Evolutionary conservation across 1,140 invertebrate species (phyloP).

Genomic region (Diachasmimorpha longicaudata): DNA sequence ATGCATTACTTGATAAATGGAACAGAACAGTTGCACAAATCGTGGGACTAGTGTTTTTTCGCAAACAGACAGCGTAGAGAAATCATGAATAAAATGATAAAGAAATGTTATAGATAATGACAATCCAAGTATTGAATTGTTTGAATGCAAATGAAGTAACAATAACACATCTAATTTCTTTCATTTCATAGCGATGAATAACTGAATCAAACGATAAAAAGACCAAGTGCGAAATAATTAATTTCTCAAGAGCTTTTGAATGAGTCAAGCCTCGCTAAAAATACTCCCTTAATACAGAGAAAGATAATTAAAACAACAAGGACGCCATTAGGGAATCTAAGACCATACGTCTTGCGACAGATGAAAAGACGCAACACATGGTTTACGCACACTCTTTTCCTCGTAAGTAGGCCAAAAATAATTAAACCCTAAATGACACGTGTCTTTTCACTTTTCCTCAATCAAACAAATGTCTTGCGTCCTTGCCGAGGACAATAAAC

Average conservation of each 20-base stretch:
- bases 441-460: background rate
- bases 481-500: constrained; percentile 2
- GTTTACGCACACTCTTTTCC: background rate
- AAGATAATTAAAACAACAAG: background rate
- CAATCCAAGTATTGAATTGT: too few relatives aligned
- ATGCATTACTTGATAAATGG: too few relatives aligned
- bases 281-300: background rate
- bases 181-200: background rate
- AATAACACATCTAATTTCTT: background rate
- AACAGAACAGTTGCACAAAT: too few relatives aligned
- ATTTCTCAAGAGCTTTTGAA: background rate
- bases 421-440: too few relatives aligned
- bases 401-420: too few relatives aligned
- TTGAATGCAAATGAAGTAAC: too few relatives aligned
- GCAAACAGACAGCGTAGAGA: too few relatives aligned
- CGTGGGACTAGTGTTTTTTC: too few relatives aligned
- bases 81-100: too few relatives aligned
- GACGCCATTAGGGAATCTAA: background rate
- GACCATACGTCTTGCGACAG: background rate
- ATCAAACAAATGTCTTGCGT: constrained; percentile 1
- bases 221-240: background rate
- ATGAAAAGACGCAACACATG: background rate
- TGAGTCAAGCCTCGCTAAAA: background rate
- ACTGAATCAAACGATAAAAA: background rate
- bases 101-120: too few relatives aligned